Evolutionary conservation across 2,797 vertebrate genomes (phyloP), one percentile per base, ranked within the genome.

Genomic region (Pseudomugil gertrudae): DNA sequence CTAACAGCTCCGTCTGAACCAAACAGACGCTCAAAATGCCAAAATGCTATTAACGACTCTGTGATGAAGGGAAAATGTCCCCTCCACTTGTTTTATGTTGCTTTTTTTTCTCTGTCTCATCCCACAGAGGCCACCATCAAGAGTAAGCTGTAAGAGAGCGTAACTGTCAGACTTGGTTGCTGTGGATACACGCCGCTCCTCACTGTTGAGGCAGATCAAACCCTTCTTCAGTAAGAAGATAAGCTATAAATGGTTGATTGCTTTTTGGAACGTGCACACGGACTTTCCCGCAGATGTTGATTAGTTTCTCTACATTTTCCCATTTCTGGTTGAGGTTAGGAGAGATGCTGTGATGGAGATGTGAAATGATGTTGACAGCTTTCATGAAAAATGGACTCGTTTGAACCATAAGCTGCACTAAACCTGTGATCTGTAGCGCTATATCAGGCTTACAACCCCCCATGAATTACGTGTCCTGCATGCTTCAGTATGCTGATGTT

Each of bases 141-240:
- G 84, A 93, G 90, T 67, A 92, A 89, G 85, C 89, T 93, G 64
- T 92, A 69, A 92, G 68, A 51, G 35, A 43, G 63, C 35, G 63
- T 68, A 76, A 62, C 59, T 60, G 69, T 68, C 74, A 62, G 68
- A 72, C 75, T 57, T 63, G 63, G 83, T 84, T 87, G 80, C 75
- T 68, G 78, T 87, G 84, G 84, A 81, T 83, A 70, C 81, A 53
- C 58, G 32, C 47, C 6, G 8, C 66, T 72, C 66, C 64, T 72
- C 53, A 11, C 56, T 50, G 51, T 62, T 56, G 33, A 78, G 21
- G 11, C 29, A 78, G 62, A 85, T 84, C 78, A 74, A 72, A 63
- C 71, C 69, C 61, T 64, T 53, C 43, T 65, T 59, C 80, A 67
- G 69, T 57, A 55, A 58, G 67, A 77, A 69, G 72, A 87, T 56